Evolutionary conservation across 1,140 invertebrate species (phyloP).

Genomic region (Drosophila pseudoananassae): DNA sequence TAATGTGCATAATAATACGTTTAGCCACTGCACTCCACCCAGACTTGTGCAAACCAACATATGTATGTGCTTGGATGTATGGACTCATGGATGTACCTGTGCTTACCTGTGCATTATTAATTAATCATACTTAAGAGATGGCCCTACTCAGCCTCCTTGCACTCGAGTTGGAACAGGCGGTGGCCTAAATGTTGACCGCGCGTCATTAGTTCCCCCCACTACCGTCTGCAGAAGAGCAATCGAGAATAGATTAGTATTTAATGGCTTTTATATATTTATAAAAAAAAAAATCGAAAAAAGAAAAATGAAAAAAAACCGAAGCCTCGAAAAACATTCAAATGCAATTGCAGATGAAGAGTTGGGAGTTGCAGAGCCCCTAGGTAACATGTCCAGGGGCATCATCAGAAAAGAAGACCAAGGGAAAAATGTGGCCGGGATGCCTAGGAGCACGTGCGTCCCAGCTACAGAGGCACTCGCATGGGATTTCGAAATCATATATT

Average conservation of each 20-base stretch:
- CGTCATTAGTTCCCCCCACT: constrained; percentile 58
- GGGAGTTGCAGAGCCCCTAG: constrained; percentile 23
- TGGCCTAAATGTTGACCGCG: constrained; percentile 53
- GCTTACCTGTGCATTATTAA: constrained; percentile 45
- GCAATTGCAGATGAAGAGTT: constrained; percentile 56
- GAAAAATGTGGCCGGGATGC: constrained; percentile 19
- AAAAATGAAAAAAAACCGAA: constrained; percentile 9
- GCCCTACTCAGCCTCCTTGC: constrained; percentile 34
- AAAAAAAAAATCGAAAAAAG: constrained; percentile 33
- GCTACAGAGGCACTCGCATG: constrained; percentile 29
- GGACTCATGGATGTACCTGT: constrained; percentile 21
- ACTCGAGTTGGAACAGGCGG: constrained; percentile 24
- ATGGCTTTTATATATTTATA: constrained; percentile 76
- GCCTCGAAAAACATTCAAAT: constrained; percentile 66
- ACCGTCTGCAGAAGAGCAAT: constrained; percentile 62
- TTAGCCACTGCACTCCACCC: constrained; percentile 18
- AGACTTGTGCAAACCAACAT: constrained; percentile 5
- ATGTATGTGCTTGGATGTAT: background rate
- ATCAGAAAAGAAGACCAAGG: constrained; percentile 39
- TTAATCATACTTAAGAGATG: constrained; percentile 57
- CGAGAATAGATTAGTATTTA: constrained; percentile 84
- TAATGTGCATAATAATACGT: constrained; percentile 47
- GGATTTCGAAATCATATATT: constrained; percentile 80
- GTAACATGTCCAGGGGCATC: constrained; percentile 51
- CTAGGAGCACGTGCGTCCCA: constrained; percentile 57